Evolutionary conservation across 2,888 invertebrate species (phyloP).

Genomic region (Petrophora chlorosata): DNA sequence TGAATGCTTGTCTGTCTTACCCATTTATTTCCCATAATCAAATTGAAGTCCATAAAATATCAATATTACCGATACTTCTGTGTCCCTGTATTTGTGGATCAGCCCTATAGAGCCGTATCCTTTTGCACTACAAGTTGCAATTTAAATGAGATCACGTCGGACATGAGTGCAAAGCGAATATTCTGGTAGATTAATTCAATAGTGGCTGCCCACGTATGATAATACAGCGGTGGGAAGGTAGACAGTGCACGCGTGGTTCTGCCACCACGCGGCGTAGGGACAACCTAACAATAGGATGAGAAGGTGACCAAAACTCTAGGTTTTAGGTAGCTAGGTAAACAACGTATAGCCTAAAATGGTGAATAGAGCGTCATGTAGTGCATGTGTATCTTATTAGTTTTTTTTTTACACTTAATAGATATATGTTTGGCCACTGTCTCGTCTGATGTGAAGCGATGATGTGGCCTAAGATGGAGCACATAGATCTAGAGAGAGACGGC

Average conservation of each 20-base stretch:
- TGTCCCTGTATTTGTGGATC: background rate
- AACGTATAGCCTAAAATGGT: too few species aligned
- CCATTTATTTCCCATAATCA: too few species aligned
- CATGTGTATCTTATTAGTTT: too few species aligned
- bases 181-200: constrained; percentile 55
- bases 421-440: too few species aligned
- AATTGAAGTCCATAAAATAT: too few species aligned
- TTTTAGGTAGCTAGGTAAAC: too few species aligned
- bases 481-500: too few species aligned
- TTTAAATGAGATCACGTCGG: constrained; percentile 33
- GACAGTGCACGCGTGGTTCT: constrained; percentile 5
- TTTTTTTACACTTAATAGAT: too few species aligned
- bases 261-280: constrained; percentile 3
- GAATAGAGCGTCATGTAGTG: too few species aligned
- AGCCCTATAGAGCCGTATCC: constrained; percentile 18
- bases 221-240: constrained; percentile 49
- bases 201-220: constrained; percentile 63
- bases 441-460: too few species aligned
- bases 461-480: too few species aligned
- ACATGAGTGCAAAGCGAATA: constrained; percentile 19
- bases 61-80: background rate
- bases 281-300: constrained; percentile 1
- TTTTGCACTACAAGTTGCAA: constrained; percentile 27
- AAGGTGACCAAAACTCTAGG: constrained; percentile 11
- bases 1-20: too few species aligned